Percentiles rank a stretch among this genome's conserved stretches.
Evolutionary conservation across 30 jellyfish, hydroid and myxozoan genomes (phyloP).

Genomic region (Aurelia coerulea): DNA sequence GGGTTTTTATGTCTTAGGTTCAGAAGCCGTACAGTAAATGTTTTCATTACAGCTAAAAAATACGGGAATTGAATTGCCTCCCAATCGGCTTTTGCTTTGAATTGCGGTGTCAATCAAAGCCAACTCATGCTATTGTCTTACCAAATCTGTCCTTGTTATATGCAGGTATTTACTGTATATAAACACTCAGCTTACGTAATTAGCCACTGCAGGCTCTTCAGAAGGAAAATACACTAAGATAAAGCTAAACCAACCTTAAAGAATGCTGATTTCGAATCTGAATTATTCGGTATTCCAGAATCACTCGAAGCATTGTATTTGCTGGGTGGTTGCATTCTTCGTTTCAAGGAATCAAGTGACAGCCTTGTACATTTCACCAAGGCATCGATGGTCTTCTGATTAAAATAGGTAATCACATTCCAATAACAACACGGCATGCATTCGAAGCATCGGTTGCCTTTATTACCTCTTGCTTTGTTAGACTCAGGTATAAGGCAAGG

Average conservation of each 20-base stretch:
- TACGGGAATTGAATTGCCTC: too few relatives aligned
- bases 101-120: too few relatives aligned
- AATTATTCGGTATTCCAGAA: conserved; percentile 34
- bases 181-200: too few relatives aligned
- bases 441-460: conserved; percentile 87
- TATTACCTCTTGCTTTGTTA: conserved; percentile 76
- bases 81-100: too few relatives aligned
- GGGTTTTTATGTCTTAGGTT: too few relatives aligned
- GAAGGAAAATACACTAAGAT: too few relatives aligned
- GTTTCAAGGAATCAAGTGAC: conserved; percentile 70
- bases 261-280: conserved; percentile 67
- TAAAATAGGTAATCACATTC: conserved; percentile 77
- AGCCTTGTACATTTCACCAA: conserved; percentile 77
- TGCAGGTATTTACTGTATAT: too few relatives aligned
- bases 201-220: too few relatives aligned
- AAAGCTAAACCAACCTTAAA: conserved; percentile 48
- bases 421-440: conserved; percentile 88
- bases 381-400: conserved; percentile 80
- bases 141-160: too few relatives aligned
- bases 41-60: too few relatives aligned
- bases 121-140: too few relatives aligned
- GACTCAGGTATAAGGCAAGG: conserved; percentile 86
- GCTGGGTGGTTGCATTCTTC: conserved; percentile 81
- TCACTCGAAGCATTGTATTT: conserved; percentile 49
- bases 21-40: too few relatives aligned